Percentiles rank a stretch among this genome's conserved stretches.
Evolutionary conservation across 2,113 vertebrate genomes (phyloP).

Genomic region (Mustelus asterias): DNA sequence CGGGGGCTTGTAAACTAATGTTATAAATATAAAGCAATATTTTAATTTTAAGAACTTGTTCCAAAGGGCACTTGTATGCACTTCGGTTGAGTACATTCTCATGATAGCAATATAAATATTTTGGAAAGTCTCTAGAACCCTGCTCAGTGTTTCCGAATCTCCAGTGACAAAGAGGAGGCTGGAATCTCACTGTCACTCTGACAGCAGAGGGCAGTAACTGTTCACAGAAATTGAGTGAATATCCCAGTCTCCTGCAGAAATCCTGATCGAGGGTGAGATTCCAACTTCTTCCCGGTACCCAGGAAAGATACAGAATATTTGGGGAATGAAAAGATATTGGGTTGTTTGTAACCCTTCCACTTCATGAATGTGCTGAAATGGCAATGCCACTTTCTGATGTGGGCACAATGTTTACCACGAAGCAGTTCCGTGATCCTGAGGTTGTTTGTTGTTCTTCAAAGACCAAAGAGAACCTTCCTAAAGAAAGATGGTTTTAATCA

Average conservation of each 20-base stretch:
- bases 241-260: not conserved
- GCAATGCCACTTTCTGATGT: too few species aligned
- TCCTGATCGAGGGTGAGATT: not conserved
- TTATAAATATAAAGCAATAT: not conserved
- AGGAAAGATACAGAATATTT: not conserved
- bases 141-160: not conserved
- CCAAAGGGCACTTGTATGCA: not conserved
- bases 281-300: not conserved
- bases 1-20: not conserved
- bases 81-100: not conserved
- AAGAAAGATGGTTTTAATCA: not conserved
- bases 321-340: too few species aligned
- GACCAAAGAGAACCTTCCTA: not conserved
- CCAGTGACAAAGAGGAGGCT: not conserved
- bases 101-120: not conserved
- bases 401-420: not conserved
- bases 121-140: not conserved
- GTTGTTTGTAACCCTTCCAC: not conserved
- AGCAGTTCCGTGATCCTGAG: not conserved
- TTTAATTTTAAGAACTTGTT: not conserved
- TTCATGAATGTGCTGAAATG: not conserved
- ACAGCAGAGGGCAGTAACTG: constrained; percentile 10
- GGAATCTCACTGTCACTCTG: too few species aligned
- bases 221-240: not conserved
- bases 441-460: not conserved